Conservation (phyloP, 2,113 vertebrate species). For the Zosterops lateralis region DNA sequence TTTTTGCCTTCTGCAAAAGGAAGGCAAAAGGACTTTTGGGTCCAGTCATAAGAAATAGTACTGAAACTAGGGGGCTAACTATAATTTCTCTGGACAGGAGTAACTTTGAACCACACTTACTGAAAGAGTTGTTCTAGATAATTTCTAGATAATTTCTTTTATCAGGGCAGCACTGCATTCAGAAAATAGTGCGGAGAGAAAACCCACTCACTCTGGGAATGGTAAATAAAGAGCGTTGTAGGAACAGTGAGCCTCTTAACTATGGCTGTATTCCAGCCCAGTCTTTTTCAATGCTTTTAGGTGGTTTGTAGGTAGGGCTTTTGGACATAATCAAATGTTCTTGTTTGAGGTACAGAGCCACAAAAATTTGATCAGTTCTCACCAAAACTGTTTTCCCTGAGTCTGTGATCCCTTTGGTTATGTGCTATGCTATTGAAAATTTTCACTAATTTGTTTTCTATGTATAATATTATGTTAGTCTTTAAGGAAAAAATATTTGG, state of each 20-base stretch:
- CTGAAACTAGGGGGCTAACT: neutral
- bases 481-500: neutral
- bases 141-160: neutral
- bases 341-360: neutral
- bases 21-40: neutral
- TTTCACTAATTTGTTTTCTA: neutral
- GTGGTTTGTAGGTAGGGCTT: neutral
- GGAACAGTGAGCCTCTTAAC: neutral
- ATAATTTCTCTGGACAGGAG: neutral
- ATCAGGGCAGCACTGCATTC: neutral
- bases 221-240: neutral
- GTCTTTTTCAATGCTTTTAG: neutral
- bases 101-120: neutral
- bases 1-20: neutral
- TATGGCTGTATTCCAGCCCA: neutral
- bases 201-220: accelerated
- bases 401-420: neutral
- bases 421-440: neutral
- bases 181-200: neutral
- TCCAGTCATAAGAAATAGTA: neutral
- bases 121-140: neutral
- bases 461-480: neutral
- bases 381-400: neutral
- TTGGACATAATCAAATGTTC: neutral
- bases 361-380: neutral